phyloP scores from a whole-genome alignment of 2,888 invertebrate species.

The Cephalotes varians region DNA sequence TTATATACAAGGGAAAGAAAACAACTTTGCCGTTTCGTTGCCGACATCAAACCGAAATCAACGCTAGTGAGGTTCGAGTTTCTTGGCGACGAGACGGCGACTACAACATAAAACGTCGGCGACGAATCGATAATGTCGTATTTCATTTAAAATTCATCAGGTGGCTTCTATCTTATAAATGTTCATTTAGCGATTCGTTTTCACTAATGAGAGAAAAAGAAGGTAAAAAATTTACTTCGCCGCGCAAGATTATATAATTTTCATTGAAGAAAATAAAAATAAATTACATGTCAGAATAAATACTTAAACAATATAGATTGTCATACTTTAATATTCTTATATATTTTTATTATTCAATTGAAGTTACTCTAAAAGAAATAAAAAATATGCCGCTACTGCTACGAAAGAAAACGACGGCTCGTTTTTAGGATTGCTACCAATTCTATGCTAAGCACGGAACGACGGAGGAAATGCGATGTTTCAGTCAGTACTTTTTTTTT shows the following conservation, averaged over 20 bases:
- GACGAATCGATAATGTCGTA: slow-evolving; percentile 36
- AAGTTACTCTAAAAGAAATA: not conserved
- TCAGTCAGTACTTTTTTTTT: slow-evolving; percentile 18
- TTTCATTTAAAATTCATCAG: slow-evolving; percentile 47
- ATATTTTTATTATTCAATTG: not conserved
- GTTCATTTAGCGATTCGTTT: slow-evolving; percentile 2
- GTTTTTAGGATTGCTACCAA: slow-evolving; percentile 44
- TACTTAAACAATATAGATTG: not conserved
- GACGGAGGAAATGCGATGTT: slow-evolving; percentile 48
- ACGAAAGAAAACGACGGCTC: slow-evolving; percentile 9
- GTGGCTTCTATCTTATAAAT: slow-evolving; percentile 9
- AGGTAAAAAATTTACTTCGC: not conserved
- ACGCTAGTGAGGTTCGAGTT: slow-evolving; percentile 13
- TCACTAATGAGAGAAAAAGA: not conserved
- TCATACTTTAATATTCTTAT: not conserved
- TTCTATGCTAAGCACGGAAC: slow-evolving; percentile 7
- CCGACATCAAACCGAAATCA: slow-evolving; percentile 42
- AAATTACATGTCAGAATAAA: not conserved
- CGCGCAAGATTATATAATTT: not conserved
- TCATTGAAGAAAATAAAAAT: not conserved
- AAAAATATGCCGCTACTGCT: not conserved
- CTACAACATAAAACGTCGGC: not conserved
- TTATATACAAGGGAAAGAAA: slow-evolving; percentile 47
- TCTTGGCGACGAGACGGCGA: slow-evolving; percentile 14
- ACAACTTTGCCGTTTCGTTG: slow-evolving; percentile 28